Percentiles rank a stretch among this genome's conserved stretches.
These are phyloP conservation scores for Oceanodroma tethys DNA, from an alignment of 2,113 vertebrate genomes.

Conservation along the genomic window DNA sequence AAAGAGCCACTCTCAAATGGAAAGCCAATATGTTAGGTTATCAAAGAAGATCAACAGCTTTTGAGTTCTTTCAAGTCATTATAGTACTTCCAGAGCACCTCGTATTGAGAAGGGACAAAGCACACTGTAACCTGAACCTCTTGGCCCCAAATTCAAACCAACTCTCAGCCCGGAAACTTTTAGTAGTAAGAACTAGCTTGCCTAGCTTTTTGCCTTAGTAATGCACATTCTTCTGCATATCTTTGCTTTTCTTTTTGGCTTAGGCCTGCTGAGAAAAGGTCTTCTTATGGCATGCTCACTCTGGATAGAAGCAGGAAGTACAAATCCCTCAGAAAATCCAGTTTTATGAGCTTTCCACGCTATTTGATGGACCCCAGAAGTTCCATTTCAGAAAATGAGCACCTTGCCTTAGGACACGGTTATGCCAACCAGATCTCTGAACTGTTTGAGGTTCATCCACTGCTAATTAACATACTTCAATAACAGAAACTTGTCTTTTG, in stretches of 20 bases:
- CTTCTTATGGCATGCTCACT: accelerated
- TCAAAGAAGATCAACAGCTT: not conserved
- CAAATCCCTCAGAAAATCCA: not conserved
- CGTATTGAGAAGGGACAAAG: not conserved
- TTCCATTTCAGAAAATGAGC: not conserved
- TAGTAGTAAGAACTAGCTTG: not conserved
- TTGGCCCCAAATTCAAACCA: not conserved
- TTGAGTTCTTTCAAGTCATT: not conserved
- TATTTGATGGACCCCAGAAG: not conserved
- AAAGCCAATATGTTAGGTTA: not conserved
- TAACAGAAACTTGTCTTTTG: not conserved
- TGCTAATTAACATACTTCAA: not conserved
- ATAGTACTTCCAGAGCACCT: not conserved
- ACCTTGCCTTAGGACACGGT: not conserved
- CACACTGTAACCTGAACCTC: not conserved
- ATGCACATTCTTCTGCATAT: not conserved
- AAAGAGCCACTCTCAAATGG: not conserved
- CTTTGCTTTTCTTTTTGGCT: not conserved
- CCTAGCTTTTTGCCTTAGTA: not conserved
- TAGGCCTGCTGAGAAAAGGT: not conserved
- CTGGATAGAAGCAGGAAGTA: not conserved
- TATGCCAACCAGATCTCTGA: not conserved
- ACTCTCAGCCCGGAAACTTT: not conserved
- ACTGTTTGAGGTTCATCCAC: not conserved
- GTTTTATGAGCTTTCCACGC: not conserved